These are phyloP conservation scores for Corythaeola cristata DNA, from an alignment of 2,113 vertebrate species.

Conservation along the genomic window DNA sequence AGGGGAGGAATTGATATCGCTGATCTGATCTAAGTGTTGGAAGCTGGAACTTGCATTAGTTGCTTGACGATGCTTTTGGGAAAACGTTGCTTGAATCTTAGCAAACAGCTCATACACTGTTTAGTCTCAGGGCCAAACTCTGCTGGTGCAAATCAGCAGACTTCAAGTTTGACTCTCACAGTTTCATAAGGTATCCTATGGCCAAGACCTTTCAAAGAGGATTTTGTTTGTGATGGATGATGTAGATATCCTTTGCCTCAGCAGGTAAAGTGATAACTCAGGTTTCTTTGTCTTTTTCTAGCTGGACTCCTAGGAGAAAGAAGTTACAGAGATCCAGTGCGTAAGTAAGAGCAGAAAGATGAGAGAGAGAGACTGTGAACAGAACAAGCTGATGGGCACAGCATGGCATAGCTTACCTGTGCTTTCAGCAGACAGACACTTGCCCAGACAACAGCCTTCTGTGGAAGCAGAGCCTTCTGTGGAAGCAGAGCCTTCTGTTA, in stretches of 20 bases:
- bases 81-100: background rate
- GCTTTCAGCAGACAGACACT: constrained; percentile 33
- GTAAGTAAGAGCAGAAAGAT: constrained; percentile 60
- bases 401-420: constrained; percentile 45
- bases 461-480: constrained; percentile 53
- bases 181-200: background rate
- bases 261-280: background rate
- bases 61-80: background rate
- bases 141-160: background rate
- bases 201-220: background rate
- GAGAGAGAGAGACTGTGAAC: background rate
- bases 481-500: constrained; percentile 54
- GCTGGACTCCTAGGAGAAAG: constrained; percentile 72
- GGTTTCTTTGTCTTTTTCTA: constrained; percentile 31
- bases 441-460: constrained; percentile 43
- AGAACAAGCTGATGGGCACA: background rate
- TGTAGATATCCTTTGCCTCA: background rate
- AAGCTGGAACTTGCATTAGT: background rate
- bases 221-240: background rate
- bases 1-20: background rate
- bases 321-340: constrained; percentile 72
- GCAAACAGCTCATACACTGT: background rate
- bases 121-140: background rate
- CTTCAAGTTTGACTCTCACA: background rate
- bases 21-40: background rate